These are phyloP conservation scores for Schizotus pectinicornis DNA, from an alignment of 2,888 invertebrate genomes.

Conservation along the genomic window DNA sequence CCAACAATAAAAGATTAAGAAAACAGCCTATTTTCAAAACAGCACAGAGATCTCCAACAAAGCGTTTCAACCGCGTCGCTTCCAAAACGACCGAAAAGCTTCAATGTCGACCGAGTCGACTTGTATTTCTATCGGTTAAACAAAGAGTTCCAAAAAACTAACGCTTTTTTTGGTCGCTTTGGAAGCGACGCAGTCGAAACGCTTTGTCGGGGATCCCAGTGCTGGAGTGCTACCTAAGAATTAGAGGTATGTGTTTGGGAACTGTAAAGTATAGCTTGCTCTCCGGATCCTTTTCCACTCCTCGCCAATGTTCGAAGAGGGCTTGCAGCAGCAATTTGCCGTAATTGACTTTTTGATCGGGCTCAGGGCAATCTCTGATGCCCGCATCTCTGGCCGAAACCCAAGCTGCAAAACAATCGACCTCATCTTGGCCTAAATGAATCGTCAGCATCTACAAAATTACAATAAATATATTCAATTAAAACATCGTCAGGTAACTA, in stretches of 20 bases:
- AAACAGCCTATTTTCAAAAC: too few species aligned
- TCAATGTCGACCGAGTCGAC: too few species aligned
- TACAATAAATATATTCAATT: constrained; percentile 1
- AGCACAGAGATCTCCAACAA: too few species aligned
- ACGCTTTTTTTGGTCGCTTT: too few species aligned
- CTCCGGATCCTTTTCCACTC: constrained; percentile 73
- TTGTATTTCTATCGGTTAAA: too few species aligned
- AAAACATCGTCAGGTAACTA: constrained; percentile 48
- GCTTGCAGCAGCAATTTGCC: constrained; percentile 94
- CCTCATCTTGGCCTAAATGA: constrained; percentile 95
- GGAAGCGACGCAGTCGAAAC: too few species aligned
- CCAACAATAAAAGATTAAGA: too few species aligned
- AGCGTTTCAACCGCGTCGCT: too few species aligned
- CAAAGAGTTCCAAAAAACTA: too few species aligned
- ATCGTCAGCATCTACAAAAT: constrained; percentile 87
- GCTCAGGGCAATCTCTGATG: constrained; percentile 65
- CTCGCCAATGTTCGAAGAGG: constrained; percentile 91
- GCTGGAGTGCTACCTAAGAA: constrained; percentile 75
- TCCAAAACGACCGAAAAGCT: too few species aligned
- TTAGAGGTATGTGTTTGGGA: constrained; percentile 94
- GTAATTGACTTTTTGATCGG: constrained; percentile 93
- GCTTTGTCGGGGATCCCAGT: too few species aligned
- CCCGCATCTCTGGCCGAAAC: constrained; percentile 96
- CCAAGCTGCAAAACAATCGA: constrained; percentile 98
- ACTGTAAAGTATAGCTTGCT: constrained; percentile 84